Conservation (phyloP, 1,140 invertebrate genomes). For the Bombus balteatus region DNA sequence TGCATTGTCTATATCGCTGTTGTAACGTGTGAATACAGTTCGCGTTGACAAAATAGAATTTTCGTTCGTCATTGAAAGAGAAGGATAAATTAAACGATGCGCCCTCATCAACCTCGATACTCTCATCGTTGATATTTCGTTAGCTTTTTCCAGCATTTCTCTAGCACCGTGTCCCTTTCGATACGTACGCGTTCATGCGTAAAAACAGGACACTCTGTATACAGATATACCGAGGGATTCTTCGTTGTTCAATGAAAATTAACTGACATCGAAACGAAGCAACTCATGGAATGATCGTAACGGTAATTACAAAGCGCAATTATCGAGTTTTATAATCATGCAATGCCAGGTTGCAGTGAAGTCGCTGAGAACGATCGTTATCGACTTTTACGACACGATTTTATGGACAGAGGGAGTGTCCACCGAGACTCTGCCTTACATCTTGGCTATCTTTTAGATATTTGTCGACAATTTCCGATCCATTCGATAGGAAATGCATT, state of each 20-base stretch:
- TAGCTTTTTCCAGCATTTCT: no score
- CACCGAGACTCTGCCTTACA: not conserved
- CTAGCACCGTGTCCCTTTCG: no score
- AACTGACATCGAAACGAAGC: not conserved
- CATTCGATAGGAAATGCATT: not conserved
- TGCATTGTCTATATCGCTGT: no score
- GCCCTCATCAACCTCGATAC: no score
- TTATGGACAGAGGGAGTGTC: not conserved
- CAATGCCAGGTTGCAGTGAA: not conserved
- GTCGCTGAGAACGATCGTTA: constrained; percentile 10
- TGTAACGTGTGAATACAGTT: no score
- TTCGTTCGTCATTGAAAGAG: not conserved
- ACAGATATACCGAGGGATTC: no score
- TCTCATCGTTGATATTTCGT: no score
- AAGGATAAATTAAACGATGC: no score
- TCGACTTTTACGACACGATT: not conserved
- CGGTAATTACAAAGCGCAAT: not conserved
- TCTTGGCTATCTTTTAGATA: not conserved
- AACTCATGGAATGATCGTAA: not conserved
- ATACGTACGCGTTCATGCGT: no score
- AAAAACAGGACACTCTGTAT: no score
- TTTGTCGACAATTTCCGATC: not conserved
- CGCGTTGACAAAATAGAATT: not conserved
- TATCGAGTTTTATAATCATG: constrained; percentile 13
- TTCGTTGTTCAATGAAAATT: no score